Conservation (phyloP, 2,113 vertebrate species). For the human region DNA sequence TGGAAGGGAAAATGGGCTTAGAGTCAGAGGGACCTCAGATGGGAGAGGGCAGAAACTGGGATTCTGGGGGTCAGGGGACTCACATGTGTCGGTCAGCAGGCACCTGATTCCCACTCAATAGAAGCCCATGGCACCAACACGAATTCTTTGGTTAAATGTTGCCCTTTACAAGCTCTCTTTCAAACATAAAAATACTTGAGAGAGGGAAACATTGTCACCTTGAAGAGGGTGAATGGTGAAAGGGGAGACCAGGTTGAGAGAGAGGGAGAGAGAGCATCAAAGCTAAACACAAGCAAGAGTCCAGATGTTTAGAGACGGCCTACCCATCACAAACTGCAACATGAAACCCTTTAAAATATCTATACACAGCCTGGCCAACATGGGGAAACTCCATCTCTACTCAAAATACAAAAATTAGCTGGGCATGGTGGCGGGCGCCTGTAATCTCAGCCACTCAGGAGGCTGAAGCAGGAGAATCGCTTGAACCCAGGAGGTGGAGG, state of each 20-base stretch:
- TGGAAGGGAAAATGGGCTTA: neutral
- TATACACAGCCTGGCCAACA: too few species aligned
- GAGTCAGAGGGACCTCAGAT: neutral
- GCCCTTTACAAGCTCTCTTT: neutral
- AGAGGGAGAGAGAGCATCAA: neutral
- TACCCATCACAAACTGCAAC: too few species aligned
- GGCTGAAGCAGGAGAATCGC: too few species aligned
- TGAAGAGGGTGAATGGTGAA: neutral
- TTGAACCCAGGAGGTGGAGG: too few species aligned
- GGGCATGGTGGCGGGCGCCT: too few species aligned
- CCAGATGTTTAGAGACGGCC: too few species aligned
- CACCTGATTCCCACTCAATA: neutral
- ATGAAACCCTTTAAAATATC: neutral
- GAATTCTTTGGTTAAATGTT: neutral
- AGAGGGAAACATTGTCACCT: neutral
- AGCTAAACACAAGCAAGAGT: neutral
- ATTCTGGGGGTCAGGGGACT: fast-evolving
- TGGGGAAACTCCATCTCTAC: too few species aligned
- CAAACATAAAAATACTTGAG: neutral
- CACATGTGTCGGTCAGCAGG: too few species aligned
- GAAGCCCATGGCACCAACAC: neutral
- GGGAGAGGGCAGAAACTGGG: neutral
- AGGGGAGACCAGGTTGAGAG: neutral
- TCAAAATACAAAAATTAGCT: too few species aligned
- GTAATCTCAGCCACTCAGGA: too few species aligned